phyloP scores from a whole-genome alignment of 1,140 invertebrate species.

The Magallana ariakensis region DNA sequence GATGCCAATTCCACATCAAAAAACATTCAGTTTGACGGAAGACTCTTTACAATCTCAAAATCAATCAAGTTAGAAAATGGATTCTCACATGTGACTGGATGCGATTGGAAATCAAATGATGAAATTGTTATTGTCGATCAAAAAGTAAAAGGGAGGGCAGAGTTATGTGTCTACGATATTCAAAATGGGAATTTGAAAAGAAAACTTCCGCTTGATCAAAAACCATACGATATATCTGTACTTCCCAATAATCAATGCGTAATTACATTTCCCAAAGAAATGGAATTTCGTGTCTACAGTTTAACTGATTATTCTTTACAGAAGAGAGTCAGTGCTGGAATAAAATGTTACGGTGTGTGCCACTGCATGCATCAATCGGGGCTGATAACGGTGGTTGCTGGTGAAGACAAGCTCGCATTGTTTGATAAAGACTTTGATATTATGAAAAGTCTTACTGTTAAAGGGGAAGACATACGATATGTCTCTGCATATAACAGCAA shows the following conservation, averaged over 20 bases:
- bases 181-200: background rate
- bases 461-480: background rate
- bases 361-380: no score
- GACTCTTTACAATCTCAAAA: background rate
- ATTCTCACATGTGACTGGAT: background rate
- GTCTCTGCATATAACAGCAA: background rate
- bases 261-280: background rate
- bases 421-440: background rate
- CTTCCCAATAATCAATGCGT: background rate
- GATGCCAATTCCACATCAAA: background rate
- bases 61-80: background rate
- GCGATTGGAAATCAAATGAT: background rate
- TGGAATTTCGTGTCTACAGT: background rate
- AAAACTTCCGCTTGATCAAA: background rate
- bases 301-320: background rate
- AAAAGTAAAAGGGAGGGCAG: background rate
- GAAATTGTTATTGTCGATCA: background rate
- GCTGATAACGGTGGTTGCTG: background rate
- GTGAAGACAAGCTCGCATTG: background rate
- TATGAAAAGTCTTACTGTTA: background rate
- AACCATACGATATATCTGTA: background rate
- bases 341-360: background rate
- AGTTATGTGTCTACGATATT: background rate
- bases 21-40: background rate
- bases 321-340: background rate